Evolutionary conservation across 1,140 invertebrate species (phyloP).

Genomic region (Papilio polyxenes): DNA sequence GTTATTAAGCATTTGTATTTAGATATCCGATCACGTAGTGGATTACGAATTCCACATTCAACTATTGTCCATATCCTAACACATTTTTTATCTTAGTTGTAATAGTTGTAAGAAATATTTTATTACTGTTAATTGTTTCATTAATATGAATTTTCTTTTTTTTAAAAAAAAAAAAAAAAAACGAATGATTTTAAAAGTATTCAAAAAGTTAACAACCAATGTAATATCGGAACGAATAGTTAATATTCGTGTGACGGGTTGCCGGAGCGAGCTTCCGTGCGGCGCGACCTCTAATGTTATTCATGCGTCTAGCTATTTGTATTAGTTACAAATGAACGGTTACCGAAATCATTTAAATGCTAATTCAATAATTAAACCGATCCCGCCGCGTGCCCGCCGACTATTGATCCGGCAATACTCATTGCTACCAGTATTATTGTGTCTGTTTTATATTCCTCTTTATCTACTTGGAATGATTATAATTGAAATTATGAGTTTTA

Average conservation of each 20-base stretch:
- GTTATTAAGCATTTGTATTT: neutral
- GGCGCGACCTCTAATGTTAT: conserved; percentile 70
- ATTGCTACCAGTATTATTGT: conserved; percentile 18
- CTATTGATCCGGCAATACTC: conserved; percentile 44
- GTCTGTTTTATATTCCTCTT: neutral
- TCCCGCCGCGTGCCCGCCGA: conserved; percentile 58
- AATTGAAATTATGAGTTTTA: neutral
- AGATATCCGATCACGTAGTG: too few relatives aligned
- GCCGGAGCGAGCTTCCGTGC: conserved; percentile 55
- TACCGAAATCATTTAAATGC: conserved; percentile 82
- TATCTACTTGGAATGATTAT: conserved; percentile 4
- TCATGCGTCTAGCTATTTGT: conserved; percentile 78
- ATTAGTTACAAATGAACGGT: conserved; percentile 82
- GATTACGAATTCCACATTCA: too few relatives aligned
- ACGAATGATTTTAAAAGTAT: neutral
- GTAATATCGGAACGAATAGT: conserved; percentile 42
- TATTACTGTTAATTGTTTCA: too few relatives aligned
- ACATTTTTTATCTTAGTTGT: too few relatives aligned
- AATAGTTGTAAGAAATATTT: too few relatives aligned
- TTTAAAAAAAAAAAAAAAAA: neutral
- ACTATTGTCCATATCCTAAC: too few relatives aligned
- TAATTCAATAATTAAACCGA: conserved; percentile 81
- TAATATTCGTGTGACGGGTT: conserved; percentile 65
- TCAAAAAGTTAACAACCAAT: neutral
- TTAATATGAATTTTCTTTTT: too few relatives aligned